Percentiles rank a stretch among this genome's conserved stretches.
phyloP scores from a whole-genome alignment of 2,888 invertebrate species.

The Dasypolia templi region DNA sequence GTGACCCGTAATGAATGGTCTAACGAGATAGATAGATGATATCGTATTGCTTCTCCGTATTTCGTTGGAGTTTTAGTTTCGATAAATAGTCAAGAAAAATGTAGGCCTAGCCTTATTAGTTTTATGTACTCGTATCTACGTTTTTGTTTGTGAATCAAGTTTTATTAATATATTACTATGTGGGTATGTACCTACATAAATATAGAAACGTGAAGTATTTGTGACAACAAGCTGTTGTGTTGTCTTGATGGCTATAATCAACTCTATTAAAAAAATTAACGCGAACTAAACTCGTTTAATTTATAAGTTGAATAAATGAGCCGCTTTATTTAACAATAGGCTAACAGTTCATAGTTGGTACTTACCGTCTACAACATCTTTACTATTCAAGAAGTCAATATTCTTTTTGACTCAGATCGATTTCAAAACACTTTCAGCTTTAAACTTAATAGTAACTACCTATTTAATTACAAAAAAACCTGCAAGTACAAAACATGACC shows the following conservation, averaged over 20 bases:
- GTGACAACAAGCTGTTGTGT: background rate
- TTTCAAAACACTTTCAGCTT: background rate
- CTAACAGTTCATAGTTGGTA: background rate
- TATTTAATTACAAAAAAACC: constrained; percentile 2
- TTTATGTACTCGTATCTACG: constrained; percentile 5
- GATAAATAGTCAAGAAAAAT: constrained; percentile 51
- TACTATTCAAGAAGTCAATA: background rate
- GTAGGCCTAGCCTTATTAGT: constrained; percentile 49
- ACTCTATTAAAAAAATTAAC: background rate
- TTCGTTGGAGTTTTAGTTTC: constrained; percentile 46
- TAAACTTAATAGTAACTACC: background rate
- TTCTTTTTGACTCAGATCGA: background rate
- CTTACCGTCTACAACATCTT: background rate
- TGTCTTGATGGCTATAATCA: background rate
- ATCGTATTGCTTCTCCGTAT: constrained; percentile 54
- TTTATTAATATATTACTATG: constrained; percentile 2
- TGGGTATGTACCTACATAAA: background rate
- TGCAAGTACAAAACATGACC: background rate
- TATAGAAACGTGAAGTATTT: background rate
- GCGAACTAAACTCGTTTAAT: background rate
- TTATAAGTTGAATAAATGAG: background rate
- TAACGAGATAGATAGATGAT: constrained; percentile 62
- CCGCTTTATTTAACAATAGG: background rate
- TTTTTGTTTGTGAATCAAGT: constrained; percentile 26
- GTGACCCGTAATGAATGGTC: constrained; percentile 66